Percentiles rank a stretch among this genome's conserved stretches.
Conservation (phyloP, 2,113 vertebrate species). For the Bubalus kerabau region DNA sequence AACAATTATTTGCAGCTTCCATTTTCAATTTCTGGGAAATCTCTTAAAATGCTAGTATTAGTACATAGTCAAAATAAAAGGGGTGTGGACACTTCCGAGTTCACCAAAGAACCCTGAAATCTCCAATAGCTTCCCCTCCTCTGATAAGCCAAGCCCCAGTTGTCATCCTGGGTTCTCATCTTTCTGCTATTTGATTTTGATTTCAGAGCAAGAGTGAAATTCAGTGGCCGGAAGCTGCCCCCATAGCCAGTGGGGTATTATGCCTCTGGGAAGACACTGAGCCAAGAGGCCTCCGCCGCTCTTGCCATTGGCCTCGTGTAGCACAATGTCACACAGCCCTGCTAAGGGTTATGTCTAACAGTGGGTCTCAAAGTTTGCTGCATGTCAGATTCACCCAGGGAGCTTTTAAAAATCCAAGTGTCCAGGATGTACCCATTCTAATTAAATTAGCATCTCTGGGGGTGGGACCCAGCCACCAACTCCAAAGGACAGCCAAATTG, state of each 20-base stretch:
- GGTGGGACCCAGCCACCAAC: background rate
- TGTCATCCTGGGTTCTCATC: background rate
- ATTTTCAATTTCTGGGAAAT: slow-evolving; percentile 40
- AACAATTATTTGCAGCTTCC: slow-evolving; percentile 38
- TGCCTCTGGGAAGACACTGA: background rate
- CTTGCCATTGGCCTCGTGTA: background rate
- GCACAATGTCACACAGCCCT: background rate
- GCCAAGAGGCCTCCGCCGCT: background rate
- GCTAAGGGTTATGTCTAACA: background rate
- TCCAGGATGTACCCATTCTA: background rate
- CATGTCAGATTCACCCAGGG: background rate
- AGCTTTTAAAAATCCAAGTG: background rate
- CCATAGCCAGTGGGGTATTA: background rate
- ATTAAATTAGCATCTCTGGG: background rate
- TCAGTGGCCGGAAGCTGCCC: background rate
- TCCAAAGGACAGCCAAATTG: background rate
- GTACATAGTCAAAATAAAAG: background rate
- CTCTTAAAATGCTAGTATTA: slow-evolving; percentile 2
- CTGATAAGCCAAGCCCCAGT: background rate
- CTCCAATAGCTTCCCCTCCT: background rate
- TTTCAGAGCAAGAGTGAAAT: slow-evolving; percentile 13
- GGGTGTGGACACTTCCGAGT: background rate
- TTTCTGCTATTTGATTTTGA: background rate
- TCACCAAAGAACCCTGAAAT: background rate
- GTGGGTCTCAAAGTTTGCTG: background rate